phyloP scores from a whole-genome alignment of 2,797 vertebrate species.

The Crocodylus rhombifer region DNA sequence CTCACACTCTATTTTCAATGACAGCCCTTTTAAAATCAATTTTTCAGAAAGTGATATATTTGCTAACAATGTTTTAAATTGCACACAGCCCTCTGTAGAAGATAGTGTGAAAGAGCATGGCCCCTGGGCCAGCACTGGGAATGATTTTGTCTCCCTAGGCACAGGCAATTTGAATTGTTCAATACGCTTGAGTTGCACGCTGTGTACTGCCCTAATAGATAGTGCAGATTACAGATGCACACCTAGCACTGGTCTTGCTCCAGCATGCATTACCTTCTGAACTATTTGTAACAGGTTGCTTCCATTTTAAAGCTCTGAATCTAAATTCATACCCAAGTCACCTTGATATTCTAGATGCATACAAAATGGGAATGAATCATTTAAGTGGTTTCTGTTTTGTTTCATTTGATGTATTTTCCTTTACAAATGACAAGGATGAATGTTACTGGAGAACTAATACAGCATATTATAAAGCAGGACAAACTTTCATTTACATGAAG shows the following conservation, averaged over 20 bases:
- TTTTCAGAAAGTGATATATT: background rate
- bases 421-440: background rate
- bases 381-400: background rate
- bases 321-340: background rate
- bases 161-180: background rate
- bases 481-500: background rate
- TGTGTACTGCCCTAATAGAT: background rate
- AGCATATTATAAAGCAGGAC: no score
- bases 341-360: slow-evolving; percentile 25
- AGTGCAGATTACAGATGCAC: background rate
- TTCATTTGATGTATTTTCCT: background rate
- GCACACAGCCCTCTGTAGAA: background rate
- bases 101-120: background rate
- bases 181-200: background rate
- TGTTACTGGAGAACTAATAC: background rate
- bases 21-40: background rate
- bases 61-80: background rate
- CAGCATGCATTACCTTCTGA: background rate
- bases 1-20: background rate
- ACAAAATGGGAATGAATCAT: slow-evolving; percentile 8
- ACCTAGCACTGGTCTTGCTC: background rate
- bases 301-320: slow-evolving; percentile 41
- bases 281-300: background rate
- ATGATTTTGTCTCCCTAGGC: background rate
- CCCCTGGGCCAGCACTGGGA: background rate